Conservation (phyloP, 1,140 invertebrate genomes). For the Atopsyche davidsoni region DNA sequence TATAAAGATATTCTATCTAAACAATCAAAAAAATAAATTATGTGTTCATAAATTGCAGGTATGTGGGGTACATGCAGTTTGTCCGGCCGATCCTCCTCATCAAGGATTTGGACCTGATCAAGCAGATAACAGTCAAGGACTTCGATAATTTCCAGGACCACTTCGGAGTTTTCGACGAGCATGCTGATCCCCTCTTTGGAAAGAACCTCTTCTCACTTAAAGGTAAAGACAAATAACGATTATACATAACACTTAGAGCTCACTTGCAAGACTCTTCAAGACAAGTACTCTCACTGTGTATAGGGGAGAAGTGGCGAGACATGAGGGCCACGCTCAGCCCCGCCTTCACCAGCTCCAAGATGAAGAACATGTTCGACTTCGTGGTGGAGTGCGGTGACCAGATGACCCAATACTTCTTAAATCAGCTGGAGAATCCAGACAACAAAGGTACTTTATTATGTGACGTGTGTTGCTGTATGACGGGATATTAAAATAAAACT, state of each 20-base stretch:
- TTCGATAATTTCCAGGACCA: slow-evolving; percentile 28
- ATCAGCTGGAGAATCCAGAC: not conserved
- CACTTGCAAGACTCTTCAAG: not conserved
- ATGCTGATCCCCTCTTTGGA: slow-evolving; percentile 48
- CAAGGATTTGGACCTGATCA: slow-evolving; percentile 24
- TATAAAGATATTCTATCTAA: too few relatives aligned
- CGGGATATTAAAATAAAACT: not conserved
- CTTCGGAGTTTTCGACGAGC: slow-evolving; percentile 30
- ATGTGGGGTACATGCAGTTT: slow-evolving; percentile 18
- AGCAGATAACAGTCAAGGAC: slow-evolving; percentile 25
- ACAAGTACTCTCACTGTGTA: not conserved
- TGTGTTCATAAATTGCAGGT: too few relatives aligned
- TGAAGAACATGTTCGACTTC: slow-evolving; percentile 1
- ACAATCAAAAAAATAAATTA: too few relatives aligned
- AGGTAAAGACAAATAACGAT: too few relatives aligned
- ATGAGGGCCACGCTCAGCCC: slow-evolving; percentile 46
- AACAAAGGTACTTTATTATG: not conserved
- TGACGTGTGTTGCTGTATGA: slow-evolving; percentile 31
- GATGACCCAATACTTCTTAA: not conserved
- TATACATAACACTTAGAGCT: not conserved
- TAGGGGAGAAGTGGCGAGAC: slow-evolving; percentile 44
- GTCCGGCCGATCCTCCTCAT: slow-evolving; percentile 15
- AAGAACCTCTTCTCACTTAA: slow-evolving; percentile 48
- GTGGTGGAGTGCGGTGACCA: not conserved
- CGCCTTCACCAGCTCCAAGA: not conserved